Base-by-base conservation (phyloP, 2,888 invertebrate species). In the Cosmorhoe ocellata region DNA sequence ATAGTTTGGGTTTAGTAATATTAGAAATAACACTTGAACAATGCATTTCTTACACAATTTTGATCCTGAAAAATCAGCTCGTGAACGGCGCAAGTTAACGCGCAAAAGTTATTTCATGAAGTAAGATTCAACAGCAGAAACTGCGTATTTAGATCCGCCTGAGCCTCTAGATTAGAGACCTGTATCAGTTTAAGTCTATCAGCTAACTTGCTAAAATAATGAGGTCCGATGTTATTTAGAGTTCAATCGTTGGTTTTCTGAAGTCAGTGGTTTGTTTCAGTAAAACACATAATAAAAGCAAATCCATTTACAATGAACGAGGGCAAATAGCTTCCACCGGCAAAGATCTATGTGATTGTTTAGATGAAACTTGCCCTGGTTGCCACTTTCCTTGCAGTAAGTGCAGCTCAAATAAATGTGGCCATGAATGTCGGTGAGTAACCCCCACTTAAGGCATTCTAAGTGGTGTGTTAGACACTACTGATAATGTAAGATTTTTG, bases 271-370 rank as follows among this genome's bases (percentile, higher is more conserved):
- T 39, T 51, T 50, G 28, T 80, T 76, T 40, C 69, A 91, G 91
- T 50, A 89, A 86, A 45, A 27, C 37, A 7, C 30, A 44, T 12
- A 40, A 41, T 27, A 92, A 92, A 71, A 84, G 79, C 24, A 92
- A 92, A 56, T 90, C 89, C 45, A 58, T 95, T 31, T 95, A 95
- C 82, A 94, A 97, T 88, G 94, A 94, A 66, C 90, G 86, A 44
- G 96, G 96, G 0, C 82, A 91, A 27, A 90, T 94, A 59, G 85
- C 93, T 13, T 81, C 84, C 10, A 92, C 92, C 18, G 93, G 93
- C 1, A 81, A 91, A 60, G 95, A 98, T 81, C 69, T 96, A 8
- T 98, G 98, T 62, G 98, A 98, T 76, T 98, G 98, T 71, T 87
- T 97, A 58, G 93, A 94, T 63, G 90, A 91, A 30, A 86, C 90